Conservation (phyloP, 2,888 invertebrate genomes). For the Prionchulus punctatus region DNA sequence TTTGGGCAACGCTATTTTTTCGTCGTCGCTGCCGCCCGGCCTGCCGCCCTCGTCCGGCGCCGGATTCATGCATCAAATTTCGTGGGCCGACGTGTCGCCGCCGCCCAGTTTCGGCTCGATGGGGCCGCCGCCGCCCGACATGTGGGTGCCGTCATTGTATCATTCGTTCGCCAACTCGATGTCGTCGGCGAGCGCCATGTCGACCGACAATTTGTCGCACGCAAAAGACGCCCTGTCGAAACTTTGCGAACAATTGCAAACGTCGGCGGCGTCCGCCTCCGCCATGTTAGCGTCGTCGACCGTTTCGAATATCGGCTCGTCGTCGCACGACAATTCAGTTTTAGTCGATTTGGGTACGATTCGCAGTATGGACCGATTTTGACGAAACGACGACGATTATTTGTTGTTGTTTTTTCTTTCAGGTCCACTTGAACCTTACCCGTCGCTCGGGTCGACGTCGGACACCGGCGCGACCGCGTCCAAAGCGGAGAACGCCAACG, state of each 20-base stretch:
- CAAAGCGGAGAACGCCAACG: too few species aligned
- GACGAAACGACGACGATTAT: too few species aligned
- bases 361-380: too few species aligned
- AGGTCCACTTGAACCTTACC: too few species aligned
- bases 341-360: too few species aligned
- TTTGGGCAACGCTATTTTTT: not conserved
- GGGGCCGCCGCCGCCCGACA: not conserved
- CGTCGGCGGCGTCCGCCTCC: not conserved
- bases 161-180: constrained; percentile 1
- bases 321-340: too few species aligned
- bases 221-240: constrained; percentile 8
- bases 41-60: not conserved
- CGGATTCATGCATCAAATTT: not conserved
- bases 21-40: not conserved
- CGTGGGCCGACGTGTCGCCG: not conserved
- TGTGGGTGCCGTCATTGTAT: not conserved
- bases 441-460: too few species aligned
- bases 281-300: not conserved
- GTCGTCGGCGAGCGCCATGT: not conserved
- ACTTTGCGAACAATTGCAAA: constrained; percentile 2
- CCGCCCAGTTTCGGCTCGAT: not conserved
- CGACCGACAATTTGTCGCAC: not conserved
- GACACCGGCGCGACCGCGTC: too few species aligned
- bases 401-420: too few species aligned
- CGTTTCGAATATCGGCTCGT: too few species aligned